Evolutionary conservation across 2,888 invertebrate species (phyloP).

Genomic region (Agyllia agylla): DNA sequence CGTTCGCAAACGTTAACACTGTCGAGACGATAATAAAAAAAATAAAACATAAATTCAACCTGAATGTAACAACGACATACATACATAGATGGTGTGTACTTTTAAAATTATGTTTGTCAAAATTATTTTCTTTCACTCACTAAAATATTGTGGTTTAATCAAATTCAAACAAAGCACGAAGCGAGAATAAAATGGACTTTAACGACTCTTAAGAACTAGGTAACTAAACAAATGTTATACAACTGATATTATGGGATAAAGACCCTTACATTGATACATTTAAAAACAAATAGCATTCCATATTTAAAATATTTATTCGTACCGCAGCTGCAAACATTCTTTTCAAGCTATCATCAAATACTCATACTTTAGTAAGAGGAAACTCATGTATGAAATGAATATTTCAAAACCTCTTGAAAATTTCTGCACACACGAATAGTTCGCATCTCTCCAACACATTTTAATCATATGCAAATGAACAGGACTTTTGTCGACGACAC

Average conservation of each 20-base stretch:
- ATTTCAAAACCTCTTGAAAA: not conserved
- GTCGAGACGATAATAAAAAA: not conserved
- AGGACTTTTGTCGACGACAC: conserved; percentile 5
- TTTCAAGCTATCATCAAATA: not conserved
- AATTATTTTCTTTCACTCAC: not conserved
- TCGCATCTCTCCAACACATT: not conserved
- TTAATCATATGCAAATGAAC: conserved; percentile 33
- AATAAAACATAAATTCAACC: not conserved
- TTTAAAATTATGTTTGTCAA: not conserved
- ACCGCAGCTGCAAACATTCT: not conserved
- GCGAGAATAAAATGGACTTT: not conserved
- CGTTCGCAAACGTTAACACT: not conserved
- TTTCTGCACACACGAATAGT: not conserved
- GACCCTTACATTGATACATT: not conserved
- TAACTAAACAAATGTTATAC: not conserved
- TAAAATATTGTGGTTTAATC: not conserved
- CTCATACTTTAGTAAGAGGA: not conserved
- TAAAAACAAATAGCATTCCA: not conserved
- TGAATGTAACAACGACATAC: not conserved
- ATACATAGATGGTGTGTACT: not conserved
- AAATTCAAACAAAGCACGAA: not conserved
- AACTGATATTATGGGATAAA: not conserved
- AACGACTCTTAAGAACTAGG: not conserved
- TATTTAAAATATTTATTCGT: not conserved
- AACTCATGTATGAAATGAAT: not conserved